These are phyloP conservation scores for Leucoma salicis DNA, from an alignment of 2,888 invertebrate genomes.

Conservation along the genomic window DNA sequence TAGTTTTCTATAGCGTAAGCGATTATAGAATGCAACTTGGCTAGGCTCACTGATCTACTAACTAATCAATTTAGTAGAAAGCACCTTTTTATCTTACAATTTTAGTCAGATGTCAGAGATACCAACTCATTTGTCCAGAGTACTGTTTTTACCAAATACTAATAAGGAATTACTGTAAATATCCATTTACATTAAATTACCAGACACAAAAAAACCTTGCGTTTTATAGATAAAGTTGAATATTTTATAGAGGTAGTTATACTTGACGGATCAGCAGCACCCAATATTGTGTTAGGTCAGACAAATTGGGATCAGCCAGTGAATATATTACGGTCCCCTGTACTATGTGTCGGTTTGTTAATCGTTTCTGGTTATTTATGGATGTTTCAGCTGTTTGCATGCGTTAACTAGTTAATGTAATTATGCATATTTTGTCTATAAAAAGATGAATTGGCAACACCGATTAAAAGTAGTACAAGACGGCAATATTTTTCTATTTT, in stretches of 20 bases:
- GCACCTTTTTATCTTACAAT: too few relatives aligned
- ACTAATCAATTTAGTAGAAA: too few relatives aligned
- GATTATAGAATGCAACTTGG: too few relatives aligned
- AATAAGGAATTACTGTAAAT: too few relatives aligned
- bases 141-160: too few relatives aligned
- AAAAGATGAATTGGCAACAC: too few relatives aligned
- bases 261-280: conserved; percentile 46
- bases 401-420: conserved; percentile 23
- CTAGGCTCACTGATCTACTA: too few relatives aligned
- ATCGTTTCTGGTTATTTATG: conserved; percentile 77
- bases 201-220: not conserved
- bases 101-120: too few relatives aligned
- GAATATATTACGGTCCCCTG: conserved; percentile 78
- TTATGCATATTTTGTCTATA: conserved; percentile 16
- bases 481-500: too few relatives aligned
- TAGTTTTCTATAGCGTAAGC: too few relatives aligned
- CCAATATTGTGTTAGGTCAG: conserved; percentile 78
- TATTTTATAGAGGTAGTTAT: conserved; percentile 46
- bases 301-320: conserved; percentile 79
- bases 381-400: conserved; percentile 48
- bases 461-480: not conserved
- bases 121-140: too few relatives aligned
- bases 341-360: conserved; percentile 75
- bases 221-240: conserved; percentile 23
- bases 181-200: too few relatives aligned